Conservation (phyloP, 2,888 invertebrate genomes). For the Sarcophaga carnaria region DNA sequence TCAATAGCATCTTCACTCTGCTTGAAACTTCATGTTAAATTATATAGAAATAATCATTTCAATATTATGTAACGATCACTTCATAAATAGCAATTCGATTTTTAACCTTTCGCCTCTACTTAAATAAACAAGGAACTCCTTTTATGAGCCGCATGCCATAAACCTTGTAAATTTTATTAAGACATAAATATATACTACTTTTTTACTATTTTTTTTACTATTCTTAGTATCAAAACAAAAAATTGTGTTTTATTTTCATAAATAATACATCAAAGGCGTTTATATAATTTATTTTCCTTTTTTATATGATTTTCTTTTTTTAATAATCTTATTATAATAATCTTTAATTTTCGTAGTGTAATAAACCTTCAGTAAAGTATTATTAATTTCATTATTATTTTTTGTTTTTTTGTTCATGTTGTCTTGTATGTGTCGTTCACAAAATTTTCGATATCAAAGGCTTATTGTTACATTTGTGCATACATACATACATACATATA, state of each 20-base stretch:
- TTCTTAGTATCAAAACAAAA: not conserved
- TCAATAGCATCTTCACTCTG: no score
- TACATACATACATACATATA: not conserved
- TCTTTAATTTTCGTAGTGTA: slow-evolving; percentile 15
- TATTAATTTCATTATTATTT: slow-evolving; percentile 13
- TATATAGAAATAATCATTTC: no score
- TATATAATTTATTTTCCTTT: not conserved
- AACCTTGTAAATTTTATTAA: slow-evolving; percentile 16
- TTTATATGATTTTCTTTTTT: not conserved
- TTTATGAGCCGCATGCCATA: not conserved
- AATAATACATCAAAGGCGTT: not conserved
- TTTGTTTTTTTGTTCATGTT: not conserved
- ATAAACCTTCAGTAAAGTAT: slow-evolving; percentile 31
- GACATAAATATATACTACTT: not conserved
- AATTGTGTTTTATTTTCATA: not conserved
- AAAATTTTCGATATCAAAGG: slow-evolving; percentile 15
- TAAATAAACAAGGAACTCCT: no score
- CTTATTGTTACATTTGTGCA: not conserved
- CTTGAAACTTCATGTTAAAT: no score
- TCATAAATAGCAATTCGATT: no score
- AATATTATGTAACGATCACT: no score
- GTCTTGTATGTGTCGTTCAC: not conserved
- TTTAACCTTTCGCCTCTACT: no score
- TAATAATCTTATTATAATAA: slow-evolving; percentile 33
- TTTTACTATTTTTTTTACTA: not conserved